These are phyloP conservation scores for Zaprionus africanus DNA, from an alignment of 1,140 invertebrate species.

Conservation along the genomic window DNA sequence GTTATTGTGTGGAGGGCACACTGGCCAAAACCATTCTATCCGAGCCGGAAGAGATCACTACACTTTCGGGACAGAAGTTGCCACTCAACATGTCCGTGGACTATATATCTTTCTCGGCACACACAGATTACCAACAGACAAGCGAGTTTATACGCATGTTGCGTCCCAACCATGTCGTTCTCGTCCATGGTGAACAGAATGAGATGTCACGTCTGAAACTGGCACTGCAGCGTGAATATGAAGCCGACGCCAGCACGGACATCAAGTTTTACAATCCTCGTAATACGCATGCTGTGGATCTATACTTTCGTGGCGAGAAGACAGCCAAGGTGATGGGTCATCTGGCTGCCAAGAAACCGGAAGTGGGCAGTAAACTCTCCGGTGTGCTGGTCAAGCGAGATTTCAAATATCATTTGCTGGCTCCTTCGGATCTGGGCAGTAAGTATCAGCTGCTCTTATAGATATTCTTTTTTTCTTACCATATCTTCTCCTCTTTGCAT, in stretches of 20 bases:
- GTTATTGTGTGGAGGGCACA: slow-evolving; percentile 99
- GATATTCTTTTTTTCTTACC: background rate
- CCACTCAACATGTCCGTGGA: slow-evolving; percentile 99
- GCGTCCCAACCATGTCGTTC: slow-evolving; percentile 96
- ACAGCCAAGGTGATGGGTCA: slow-evolving; percentile 98
- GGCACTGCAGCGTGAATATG: slow-evolving; percentile 97
- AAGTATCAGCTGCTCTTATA: slow-evolving; percentile 71
- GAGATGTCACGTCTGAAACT: slow-evolving; percentile 98
- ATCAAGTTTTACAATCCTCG: slow-evolving; percentile 98
- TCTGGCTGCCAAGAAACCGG: slow-evolving; percentile 93
- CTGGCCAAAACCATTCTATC: slow-evolving; percentile 98
- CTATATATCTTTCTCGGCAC: slow-evolving; percentile 99
- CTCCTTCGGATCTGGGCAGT: slow-evolving; percentile 95
- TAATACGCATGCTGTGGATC: slow-evolving; percentile 96
- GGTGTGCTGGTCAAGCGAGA: slow-evolving; percentile 98
- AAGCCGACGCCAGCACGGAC: slow-evolving; percentile 93
- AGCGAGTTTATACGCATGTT: slow-evolving; percentile 97
- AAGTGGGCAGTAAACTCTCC: slow-evolving; percentile 91
- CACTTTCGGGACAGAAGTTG: slow-evolving; percentile 97
- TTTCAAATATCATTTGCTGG: slow-evolving; percentile 98
- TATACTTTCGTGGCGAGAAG: slow-evolving; percentile 98
- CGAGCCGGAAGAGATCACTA: slow-evolving; percentile 98
- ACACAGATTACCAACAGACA: slow-evolving; percentile 99
- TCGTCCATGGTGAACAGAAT: slow-evolving; percentile 99
- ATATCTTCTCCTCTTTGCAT: slow-evolving; percentile 9